A percentile compares a stretch with the other conserved stretches of the same genome.
phyloP scores from a whole-genome alignment of 2,113 vertebrate species.

The Antigone vipio region DNA sequence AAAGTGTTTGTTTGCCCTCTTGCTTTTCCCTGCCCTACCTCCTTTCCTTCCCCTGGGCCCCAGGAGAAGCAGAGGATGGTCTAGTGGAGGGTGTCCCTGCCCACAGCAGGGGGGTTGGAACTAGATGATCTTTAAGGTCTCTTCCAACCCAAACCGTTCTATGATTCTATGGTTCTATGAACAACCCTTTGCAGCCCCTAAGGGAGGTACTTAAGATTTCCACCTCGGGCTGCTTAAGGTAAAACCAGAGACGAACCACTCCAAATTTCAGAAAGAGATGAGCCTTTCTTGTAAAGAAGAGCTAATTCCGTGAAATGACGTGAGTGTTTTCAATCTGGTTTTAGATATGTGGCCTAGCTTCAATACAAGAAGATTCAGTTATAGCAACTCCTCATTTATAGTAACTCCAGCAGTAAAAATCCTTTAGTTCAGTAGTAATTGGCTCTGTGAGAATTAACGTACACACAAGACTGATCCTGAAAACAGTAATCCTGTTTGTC shows the following conservation, averaged over 20 bases:
- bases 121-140: no score
- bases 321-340: not conserved
- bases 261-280: not conserved
- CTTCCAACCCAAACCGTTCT: no score
- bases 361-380: not conserved
- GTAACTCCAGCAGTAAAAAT: not conserved
- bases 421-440: not conserved
- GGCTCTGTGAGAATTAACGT: not conserved
- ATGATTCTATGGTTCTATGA: not conserved
- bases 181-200: rapidly evolving
- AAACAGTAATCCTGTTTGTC: not conserved
- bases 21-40: not conserved
- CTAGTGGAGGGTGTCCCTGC: no score
- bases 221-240: not conserved
- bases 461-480: not conserved
- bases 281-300: not conserved
- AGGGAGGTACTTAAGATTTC: not conserved
- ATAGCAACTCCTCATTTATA: not conserved
- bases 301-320: not conserved
- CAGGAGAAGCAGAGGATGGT: not conserved
- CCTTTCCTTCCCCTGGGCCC: not conserved
- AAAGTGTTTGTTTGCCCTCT: not conserved
- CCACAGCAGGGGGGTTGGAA: no score
- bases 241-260: not conserved
- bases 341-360: not conserved